Percentiles rank a stretch among this genome's conserved stretches.
These are phyloP conservation scores for Siphamia tubifer DNA, from an alignment of 2,113 vertebrate species.

Conservation along the genomic window DNA sequence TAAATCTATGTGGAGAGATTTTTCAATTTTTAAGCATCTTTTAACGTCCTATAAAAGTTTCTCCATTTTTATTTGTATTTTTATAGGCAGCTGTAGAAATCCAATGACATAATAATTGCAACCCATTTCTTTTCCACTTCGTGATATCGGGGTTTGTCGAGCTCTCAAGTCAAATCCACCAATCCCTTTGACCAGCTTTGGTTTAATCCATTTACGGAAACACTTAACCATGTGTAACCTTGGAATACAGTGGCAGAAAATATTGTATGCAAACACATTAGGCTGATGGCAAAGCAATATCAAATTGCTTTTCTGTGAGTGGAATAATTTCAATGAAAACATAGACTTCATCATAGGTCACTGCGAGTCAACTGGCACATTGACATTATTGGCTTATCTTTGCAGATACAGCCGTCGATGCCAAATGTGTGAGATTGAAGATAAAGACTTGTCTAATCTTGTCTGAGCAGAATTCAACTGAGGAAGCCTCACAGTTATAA, in stretches of 20 bases:
- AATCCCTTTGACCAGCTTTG: not conserved
- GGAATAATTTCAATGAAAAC: conserved; percentile 32
- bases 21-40: no score
- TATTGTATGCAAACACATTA: conserved; percentile 34
- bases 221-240: conserved; percentile 15
- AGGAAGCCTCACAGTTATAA: not conserved
- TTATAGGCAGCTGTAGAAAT: not conserved
- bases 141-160: not conserved
- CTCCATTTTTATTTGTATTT: not conserved
- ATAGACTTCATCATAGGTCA: conserved; percentile 32
- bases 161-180: not conserved
- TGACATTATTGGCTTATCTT: conserved; percentile 38
- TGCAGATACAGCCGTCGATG: conserved; percentile 7
- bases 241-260: not conserved
- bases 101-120: no score
- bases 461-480: conserved; percentile 16
- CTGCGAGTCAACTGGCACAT: conserved; percentile 15
- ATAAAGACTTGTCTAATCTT: conserved; percentile 38
- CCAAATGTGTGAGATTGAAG: conserved; percentile 23
- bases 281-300: conserved; percentile 10
- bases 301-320: conserved; percentile 1
- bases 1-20: no score
- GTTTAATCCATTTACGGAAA: conserved; percentile 25
- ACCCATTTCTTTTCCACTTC: no score
- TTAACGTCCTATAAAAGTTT: not conserved